Evolutionary conservation across 2,797 vertebrate genomes (phyloP).

Genomic region (Acanthiza pusilla): DNA sequence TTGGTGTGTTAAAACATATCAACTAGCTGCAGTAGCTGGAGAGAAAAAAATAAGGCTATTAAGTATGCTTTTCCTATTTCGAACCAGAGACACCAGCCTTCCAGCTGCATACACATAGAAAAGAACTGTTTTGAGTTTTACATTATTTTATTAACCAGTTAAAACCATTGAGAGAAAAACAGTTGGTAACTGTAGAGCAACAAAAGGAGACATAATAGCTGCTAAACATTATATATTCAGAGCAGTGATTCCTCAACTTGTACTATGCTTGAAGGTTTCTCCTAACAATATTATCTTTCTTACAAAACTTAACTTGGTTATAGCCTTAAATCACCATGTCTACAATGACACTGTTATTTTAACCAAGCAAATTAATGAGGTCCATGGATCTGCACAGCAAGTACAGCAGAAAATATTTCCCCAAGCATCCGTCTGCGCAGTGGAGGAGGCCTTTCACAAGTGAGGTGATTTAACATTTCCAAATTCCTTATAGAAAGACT

Average conservation of each 20-base stretch:
- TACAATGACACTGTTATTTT: background rate
- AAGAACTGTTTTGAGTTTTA: background rate
- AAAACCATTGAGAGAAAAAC: background rate
- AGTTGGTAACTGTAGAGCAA: background rate
- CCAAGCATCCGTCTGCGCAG: background rate
- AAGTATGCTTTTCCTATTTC: background rate
- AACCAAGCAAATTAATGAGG: background rate
- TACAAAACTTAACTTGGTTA: background rate
- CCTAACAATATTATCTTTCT: background rate
- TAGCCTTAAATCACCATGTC: background rate
- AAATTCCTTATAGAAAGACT: background rate
- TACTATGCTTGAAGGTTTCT: background rate
- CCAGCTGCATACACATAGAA: background rate
- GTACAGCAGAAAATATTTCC: background rate
- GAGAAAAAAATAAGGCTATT: background rate
- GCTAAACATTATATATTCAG: background rate
- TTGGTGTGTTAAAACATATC: background rate
- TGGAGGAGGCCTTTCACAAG: background rate
- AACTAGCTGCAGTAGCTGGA: background rate
- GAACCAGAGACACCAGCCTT: background rate
- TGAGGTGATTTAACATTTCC: background rate
- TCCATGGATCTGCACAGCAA: background rate
- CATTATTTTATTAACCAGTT: background rate
- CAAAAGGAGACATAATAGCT: background rate
- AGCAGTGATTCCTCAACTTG: background rate